Evolutionary conservation across 2,113 vertebrate genomes (phyloP).

Genomic region (Cynoglossus semilaevis): DNA sequence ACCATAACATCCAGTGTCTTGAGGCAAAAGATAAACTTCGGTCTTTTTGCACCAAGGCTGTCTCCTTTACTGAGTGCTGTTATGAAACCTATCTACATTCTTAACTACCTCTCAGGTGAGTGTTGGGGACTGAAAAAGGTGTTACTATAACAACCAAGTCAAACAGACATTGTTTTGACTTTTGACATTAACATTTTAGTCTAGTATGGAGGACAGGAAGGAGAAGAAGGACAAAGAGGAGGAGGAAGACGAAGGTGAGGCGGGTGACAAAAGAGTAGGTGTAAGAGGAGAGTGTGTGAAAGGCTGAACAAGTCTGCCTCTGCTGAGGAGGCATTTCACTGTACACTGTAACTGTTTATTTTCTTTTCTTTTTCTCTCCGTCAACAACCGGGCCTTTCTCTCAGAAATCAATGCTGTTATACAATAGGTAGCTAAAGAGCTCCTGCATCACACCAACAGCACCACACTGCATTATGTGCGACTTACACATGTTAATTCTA

Average conservation of each 20-base stretch:
- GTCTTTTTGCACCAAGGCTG: constrained; percentile 43
- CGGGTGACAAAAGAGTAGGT: constrained; percentile 24
- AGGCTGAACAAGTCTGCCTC: constrained; percentile 25
- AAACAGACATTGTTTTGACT: constrained; percentile 45
- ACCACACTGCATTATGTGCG: constrained; percentile 38
- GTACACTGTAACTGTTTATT: constrained; percentile 37
- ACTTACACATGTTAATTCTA: constrained; percentile 36
- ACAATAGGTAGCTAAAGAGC: constrained; percentile 58
- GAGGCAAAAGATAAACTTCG: neutral
- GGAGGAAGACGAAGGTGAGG: constrained; percentile 14
- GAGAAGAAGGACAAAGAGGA: constrained; percentile 5
- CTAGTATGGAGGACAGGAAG: constrained; percentile 36
- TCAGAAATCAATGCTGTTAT: constrained; percentile 67
- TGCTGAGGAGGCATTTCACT: constrained; percentile 25
- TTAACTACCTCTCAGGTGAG: constrained; percentile 58
- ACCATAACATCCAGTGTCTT: too few relatives aligned
- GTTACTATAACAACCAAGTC: constrained; percentile 66
- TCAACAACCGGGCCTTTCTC: constrained; percentile 51
- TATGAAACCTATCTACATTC: constrained; percentile 64
- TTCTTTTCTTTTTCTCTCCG: constrained; percentile 51
- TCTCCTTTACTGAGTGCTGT: constrained; percentile 43
- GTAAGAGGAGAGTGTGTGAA: constrained; percentile 37
- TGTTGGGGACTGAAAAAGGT: constrained; percentile 35
- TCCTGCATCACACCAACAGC: constrained; percentile 39
- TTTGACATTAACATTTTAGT: constrained; percentile 35